Conservation (phyloP, 1,140 invertebrate species). For the Aphelinus atriplicis region DNA sequence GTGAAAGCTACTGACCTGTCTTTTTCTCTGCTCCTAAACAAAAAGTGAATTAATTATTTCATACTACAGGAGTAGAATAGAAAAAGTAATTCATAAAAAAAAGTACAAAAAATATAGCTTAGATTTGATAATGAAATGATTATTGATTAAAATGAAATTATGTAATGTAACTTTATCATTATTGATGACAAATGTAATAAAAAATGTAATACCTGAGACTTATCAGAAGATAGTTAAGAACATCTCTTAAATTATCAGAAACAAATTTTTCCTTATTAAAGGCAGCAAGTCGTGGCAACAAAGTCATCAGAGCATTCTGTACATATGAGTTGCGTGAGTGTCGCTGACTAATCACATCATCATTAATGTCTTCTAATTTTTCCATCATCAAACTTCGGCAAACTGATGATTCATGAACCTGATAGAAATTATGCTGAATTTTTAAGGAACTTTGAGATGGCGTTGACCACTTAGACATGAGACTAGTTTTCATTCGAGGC, state of each 20-base stretch:
- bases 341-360: conserved; percentile 82
- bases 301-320: conserved; percentile 86
- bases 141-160: too few species aligned
- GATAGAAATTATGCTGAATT: conserved; percentile 54
- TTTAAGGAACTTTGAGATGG: conserved; percentile 51
- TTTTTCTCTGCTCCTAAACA: conserved; percentile 73
- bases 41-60: too few species aligned
- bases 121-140: too few species aligned
- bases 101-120: too few species aligned
- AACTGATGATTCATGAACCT: conserved; percentile 84
- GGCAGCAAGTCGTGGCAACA: conserved; percentile 93
- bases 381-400: conserved; percentile 86
- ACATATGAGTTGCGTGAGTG: conserved; percentile 81
- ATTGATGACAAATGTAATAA: too few species aligned
- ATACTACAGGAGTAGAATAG: too few species aligned
- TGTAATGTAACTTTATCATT: too few species aligned
- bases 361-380: conserved; percentile 86
- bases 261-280: conserved; percentile 89
- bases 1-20: conserved; percentile 88
- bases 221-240: conserved; percentile 81
- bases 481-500: conserved; percentile 69
- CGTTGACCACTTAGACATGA: conserved; percentile 67
- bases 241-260: conserved; percentile 78
- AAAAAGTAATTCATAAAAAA: too few species aligned
- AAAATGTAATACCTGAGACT: conserved; percentile 67